Evolutionary conservation across 2,797 vertebrate genomes (phyloP), one percentile per base, ranked within the genome.

Genomic region (Sebastes cheni): DNA sequence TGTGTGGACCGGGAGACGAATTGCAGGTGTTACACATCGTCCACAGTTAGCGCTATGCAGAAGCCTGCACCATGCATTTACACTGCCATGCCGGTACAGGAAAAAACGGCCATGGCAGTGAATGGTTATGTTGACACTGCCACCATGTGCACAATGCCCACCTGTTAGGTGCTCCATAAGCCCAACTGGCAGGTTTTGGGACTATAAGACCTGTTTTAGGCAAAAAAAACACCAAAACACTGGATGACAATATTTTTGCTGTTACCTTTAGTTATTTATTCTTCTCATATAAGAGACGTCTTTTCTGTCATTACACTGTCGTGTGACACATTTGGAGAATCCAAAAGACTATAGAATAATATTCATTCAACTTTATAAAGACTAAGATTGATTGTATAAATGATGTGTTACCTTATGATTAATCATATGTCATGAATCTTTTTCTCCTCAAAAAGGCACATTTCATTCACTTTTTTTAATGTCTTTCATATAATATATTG

Each of bases 41-140:
- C 61, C 36, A 29, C 46, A 25, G 52, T 32, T 81, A 90, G 67
- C 76, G 52, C 60, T 87, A 84, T 39, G 27, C 86, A 87, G 67
- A 97, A 96, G 85, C 90, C 91, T 27, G 64, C 61, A 0, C 59
- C 80, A 80, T 83, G 88, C 52, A 61, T 69, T 68, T 76, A 74
- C 75, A 0, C 80, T 42, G 29, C 46, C 16, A 54, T 64, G 22
- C 85, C 89, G 2, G 82, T 76, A 0, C 83, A 91, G 58, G 92
- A 85, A 13, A 90, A 81, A 81, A 86, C 75, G 72, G 90, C 89
- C 52, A 67, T 81, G 29, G 82, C 75, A 2, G 89, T 83, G 18
- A 92, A 93, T 66, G 97, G 97, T 59, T 99, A 99, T 81, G 95
- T 99, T 82, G 97, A 98, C 92, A 95, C 97, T 22, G 87, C 95